phyloP scores from a whole-genome alignment of 2,797 vertebrate genomes.

The Paramormyrops hopkinsi region DNA sequence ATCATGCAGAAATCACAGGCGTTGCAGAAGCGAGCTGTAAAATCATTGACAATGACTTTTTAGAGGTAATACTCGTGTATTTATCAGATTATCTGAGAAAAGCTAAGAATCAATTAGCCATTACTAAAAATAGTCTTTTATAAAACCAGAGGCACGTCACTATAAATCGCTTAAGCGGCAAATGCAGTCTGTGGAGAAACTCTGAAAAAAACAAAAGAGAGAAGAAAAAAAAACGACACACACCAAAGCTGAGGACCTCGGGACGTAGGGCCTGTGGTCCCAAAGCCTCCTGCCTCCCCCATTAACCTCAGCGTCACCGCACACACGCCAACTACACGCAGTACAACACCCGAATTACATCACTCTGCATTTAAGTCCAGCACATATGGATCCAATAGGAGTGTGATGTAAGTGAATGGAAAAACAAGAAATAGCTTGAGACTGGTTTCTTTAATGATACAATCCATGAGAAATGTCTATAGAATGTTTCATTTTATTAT shows the following conservation, averaged over 20 bases:
- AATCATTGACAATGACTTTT: neutral
- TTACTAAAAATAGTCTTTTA: neutral
- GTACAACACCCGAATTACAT: neutral
- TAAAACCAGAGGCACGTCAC: neutral
- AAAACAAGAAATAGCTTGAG: neutral
- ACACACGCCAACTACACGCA: neutral
- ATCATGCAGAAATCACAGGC: neutral
- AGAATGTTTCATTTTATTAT: neutral
- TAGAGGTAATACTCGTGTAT: neutral
- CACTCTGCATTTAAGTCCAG: neutral
- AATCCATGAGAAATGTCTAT: neutral
- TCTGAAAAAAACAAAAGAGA: neutral
- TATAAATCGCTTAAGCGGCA: neutral
- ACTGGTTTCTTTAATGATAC: neutral
- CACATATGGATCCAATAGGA: constrained; percentile 10
- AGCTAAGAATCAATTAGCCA: neutral
- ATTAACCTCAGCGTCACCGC: neutral
- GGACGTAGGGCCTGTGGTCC: neutral
- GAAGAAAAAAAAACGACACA: no score
- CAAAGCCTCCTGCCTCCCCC: neutral
- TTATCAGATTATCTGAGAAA: neutral
- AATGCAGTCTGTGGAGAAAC: neutral
- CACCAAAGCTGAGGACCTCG: neutral
- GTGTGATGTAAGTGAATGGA: neutral
- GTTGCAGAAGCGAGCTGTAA: neutral